Evolutionary conservation across 2,888 invertebrate genomes (phyloP).

Genomic region (Buathra laborator): DNA sequence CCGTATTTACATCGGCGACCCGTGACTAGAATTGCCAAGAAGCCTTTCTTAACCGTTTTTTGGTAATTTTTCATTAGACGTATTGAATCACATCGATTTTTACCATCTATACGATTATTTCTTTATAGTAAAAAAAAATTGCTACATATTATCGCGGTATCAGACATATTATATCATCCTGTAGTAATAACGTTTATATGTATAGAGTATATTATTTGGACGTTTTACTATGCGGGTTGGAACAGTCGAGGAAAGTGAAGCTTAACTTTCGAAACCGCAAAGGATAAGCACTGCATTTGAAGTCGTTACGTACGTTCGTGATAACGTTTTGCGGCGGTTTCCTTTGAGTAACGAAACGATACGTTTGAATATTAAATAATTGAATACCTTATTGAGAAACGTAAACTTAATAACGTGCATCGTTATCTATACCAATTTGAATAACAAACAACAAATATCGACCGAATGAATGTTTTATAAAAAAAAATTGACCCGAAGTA

Average conservation of each 20-base stretch:
- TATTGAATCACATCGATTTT: too few species aligned
- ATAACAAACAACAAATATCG: neutral
- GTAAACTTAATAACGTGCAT: neutral
- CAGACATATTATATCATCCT: too few species aligned
- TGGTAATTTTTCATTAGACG: neutral
- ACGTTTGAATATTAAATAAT: neutral
- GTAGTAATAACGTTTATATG: too few species aligned
- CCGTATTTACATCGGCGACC: too few species aligned
- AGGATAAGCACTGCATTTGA: neutral
- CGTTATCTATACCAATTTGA: neutral
- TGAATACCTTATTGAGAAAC: neutral
- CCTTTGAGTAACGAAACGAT: neutral
- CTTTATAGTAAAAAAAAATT: too few species aligned
- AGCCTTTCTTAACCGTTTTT: neutral
- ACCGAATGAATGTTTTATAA: too few species aligned
- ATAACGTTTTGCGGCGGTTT: neutral
- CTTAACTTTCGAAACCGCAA: neutral
- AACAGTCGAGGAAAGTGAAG: neutral
- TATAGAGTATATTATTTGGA: too few species aligned
- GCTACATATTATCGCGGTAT: too few species aligned
- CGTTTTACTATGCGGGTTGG: too few species aligned
- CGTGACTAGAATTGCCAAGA: neutral
- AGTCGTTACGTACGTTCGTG: neutral
- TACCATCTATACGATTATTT: too few species aligned
- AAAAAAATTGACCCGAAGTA: neutral